Percentiles rank a stretch among this genome's conserved stretches.
These are phyloP conservation scores for Tenthredo livida DNA, from an alignment of 2,888 invertebrate genomes.

Conservation along the genomic window DNA sequence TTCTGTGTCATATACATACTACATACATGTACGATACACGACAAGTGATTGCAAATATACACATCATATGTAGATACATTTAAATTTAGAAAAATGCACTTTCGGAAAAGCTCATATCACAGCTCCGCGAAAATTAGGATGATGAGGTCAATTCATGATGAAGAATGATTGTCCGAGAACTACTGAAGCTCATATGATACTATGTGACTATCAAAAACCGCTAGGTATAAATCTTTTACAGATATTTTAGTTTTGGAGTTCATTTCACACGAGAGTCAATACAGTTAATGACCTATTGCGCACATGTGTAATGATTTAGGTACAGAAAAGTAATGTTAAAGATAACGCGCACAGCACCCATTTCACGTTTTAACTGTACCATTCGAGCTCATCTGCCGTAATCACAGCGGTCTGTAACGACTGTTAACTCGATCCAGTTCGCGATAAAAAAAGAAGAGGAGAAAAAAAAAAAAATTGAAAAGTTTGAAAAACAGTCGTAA, in stretches of 20 bases:
- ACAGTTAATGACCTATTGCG: background rate
- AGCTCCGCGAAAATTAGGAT: background rate
- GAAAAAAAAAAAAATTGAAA: background rate
- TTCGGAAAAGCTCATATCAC: background rate
- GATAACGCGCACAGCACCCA: background rate
- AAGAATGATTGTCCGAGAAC: no score
- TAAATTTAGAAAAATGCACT: background rate
- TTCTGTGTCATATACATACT: background rate
- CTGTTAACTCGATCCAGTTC: slow-evolving; percentile 12
- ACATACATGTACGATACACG: background rate
- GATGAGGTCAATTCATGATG: no score
- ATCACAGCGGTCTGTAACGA: slow-evolving; percentile 16
- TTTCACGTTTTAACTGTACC: background rate
- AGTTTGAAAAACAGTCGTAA: slow-evolving; percentile 17
- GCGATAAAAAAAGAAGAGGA: background rate
- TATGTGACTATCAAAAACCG: no score
- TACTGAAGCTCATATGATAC: no score
- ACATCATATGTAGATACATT: background rate
- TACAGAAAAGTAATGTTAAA: background rate
- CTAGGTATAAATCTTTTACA: background rate
- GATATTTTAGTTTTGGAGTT: background rate
- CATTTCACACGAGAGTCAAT: background rate
- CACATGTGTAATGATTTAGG: background rate
- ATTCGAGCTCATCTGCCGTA: slow-evolving; percentile 17
- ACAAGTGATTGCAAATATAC: background rate